These are phyloP conservation scores for Oxygymnocypris stewartii DNA, from an alignment of 2,113 vertebrate genomes.

Conservation along the genomic window DNA sequence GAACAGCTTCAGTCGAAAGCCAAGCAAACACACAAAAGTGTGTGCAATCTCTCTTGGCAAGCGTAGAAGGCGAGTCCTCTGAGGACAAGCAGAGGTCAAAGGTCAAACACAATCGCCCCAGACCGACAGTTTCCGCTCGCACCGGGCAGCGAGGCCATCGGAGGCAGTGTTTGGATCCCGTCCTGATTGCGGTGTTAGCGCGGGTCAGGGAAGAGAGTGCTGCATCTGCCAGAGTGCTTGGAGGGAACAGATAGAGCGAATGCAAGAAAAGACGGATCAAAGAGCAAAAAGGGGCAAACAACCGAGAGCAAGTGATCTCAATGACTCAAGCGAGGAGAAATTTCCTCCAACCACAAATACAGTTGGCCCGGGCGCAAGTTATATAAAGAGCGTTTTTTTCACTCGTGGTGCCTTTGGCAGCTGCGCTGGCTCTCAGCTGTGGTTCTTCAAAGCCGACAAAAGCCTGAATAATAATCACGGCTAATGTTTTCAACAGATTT, in stretches of 20 bases:
- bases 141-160: background rate
- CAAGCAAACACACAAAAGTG: slow-evolving; percentile 42
- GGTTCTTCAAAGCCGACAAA: slow-evolving; percentile 55
- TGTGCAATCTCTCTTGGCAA: slow-evolving; percentile 29
- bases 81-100: slow-evolving; percentile 39
- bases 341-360: slow-evolving; percentile 70
- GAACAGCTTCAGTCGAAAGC: slow-evolving; percentile 4
- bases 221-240: background rate
- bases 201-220: slow-evolving; percentile 31
- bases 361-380: slow-evolving; percentile 67
- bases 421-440: slow-evolving; percentile 59
- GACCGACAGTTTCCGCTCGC: slow-evolving; percentile 25
- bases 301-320: slow-evolving; percentile 45
- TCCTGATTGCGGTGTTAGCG: slow-evolving; percentile 3
- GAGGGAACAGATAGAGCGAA: slow-evolving; percentile 4
- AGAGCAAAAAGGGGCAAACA: slow-evolving; percentile 20
- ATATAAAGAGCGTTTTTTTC: slow-evolving; percentile 67
- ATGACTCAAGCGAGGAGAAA: slow-evolving; percentile 72
- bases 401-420: slow-evolving; percentile 56
- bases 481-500: slow-evolving; percentile 46
- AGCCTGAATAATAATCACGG: slow-evolving; percentile 45
- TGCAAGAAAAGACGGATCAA: slow-evolving; percentile 18
- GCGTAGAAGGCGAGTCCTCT: background rate
- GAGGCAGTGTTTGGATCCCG: slow-evolving; percentile 23
- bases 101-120: slow-evolving; percentile 22